Evolutionary conservation across 2,113 vertebrate species (phyloP), one percentile per base, ranked within the genome.

Genomic region (Mus pahari): DNA sequence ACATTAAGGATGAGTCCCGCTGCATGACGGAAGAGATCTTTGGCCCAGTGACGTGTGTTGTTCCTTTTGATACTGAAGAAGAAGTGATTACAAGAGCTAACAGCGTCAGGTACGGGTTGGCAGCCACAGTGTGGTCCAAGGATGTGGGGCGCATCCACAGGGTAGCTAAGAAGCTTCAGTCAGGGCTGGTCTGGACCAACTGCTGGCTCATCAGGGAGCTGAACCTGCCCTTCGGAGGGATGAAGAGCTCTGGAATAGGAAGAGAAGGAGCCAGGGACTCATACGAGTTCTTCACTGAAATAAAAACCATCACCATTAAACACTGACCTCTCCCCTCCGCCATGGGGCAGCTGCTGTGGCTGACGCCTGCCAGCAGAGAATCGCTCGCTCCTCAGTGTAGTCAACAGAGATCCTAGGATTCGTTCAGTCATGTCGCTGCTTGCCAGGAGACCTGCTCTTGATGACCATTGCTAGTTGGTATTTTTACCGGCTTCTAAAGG

Each of bases 21-120:
- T 99, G 99, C 97, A 99, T 99, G 99, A 99, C 99, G 98, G 99
- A 99, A 97, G 99, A 99, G 98, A 99, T 99, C 97, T 99, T 99
- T 88, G 99, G 99, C 33, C 99, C 99, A 0, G 99, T 99, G 97
- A 99, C 99, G 0, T 99, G 99, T 73, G 96, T 99, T 50, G 98
- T 99, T 91, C 98, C 98, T 50, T 99, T 99, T 79, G 99, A 99
- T 96, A 98, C 98, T 0, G 99, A 99, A 98, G 99, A 99, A 5
- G 99, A 99, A 97, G 99, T 99, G 48, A 98, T 99, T 5, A 45
- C 97, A 89, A 99, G 98, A 97, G 99, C 99, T 78, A 99, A 99
- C 1, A 94, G 79, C 0, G 99, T 99, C 75, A 99, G 99, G 74
- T 99, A 99, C 0, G 99, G 99, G 7, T 98, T 99, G 96, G 98